A percentile compares a stretch with the other conserved stretches of the same genome.
Conservation (phyloP, 2,113 vertebrate species). For the Heterocephalus glaber region DNA sequence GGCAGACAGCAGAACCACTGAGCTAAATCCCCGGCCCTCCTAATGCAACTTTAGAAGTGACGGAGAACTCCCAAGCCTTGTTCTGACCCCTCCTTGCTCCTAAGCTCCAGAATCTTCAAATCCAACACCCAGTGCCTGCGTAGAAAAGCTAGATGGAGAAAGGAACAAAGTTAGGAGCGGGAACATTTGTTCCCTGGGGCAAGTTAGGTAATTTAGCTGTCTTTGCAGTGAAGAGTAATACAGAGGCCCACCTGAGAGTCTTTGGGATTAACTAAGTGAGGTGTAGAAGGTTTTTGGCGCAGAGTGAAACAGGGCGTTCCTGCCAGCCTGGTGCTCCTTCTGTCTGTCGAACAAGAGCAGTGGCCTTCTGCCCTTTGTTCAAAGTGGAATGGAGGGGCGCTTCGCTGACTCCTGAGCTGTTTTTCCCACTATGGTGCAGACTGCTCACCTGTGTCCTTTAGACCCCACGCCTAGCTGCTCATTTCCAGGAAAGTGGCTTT, state of each 20-base stretch:
- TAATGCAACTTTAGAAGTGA: not conserved
- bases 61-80: not conserved
- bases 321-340: not conserved
- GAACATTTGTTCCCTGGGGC: not conserved
- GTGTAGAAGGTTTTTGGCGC: too few relatives aligned
- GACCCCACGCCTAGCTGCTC: not conserved
- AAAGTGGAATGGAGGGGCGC: not conserved
- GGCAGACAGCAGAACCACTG: too few relatives aligned
- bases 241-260: not conserved
- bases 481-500: not conserved
- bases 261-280: not conserved
- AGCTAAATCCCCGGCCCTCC: too few relatives aligned
- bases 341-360: not conserved
- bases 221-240: not conserved
- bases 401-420: not conserved
- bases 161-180: not conserved
- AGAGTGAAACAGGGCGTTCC: not conserved
- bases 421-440: not conserved
- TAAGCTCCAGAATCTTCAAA: not conserved
- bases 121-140: not conserved
- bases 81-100: not conserved
- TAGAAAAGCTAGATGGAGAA: not conserved
- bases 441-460: not conserved
- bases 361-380: not conserved
- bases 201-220: not conserved